Conservation (phyloP, 2,888 invertebrate species). For the Capitulum mitella region DNA sequence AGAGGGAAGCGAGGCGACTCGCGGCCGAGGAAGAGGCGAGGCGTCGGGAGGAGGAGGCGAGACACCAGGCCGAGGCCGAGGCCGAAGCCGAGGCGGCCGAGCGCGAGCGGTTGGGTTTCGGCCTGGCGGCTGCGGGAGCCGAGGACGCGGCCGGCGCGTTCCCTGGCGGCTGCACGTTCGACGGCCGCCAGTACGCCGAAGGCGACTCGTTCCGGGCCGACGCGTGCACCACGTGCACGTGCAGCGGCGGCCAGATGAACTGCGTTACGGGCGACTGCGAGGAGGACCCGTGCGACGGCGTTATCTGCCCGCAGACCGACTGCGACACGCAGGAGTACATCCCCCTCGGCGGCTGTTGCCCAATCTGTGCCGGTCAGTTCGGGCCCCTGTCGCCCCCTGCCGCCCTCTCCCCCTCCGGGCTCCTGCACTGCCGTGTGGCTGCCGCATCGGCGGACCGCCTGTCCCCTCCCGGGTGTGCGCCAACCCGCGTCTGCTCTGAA, state of each 20-base stretch:
- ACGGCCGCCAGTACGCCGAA: slow-evolving; percentile 56
- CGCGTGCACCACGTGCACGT: slow-evolving; percentile 64
- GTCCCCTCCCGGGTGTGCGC: no score
- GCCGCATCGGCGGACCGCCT: no score
- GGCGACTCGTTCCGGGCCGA: slow-evolving; percentile 62
- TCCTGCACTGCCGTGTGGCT: neutral
- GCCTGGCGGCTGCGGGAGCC: neutral
- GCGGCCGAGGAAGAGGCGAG: neutral
- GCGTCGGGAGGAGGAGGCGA: neutral
- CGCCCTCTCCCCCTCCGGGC: neutral
- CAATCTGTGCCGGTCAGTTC: slow-evolving; percentile 44
- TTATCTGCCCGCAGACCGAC: slow-evolving; percentile 46
- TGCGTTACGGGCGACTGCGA: slow-evolving; percentile 44
- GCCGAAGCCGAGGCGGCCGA: neutral
- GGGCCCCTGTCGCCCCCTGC: neutral
- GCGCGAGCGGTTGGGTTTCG: slow-evolving; percentile 17
- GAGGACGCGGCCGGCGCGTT: neutral
- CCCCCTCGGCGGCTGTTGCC: slow-evolving; percentile 47
- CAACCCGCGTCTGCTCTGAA: no score
- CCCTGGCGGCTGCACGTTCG: slow-evolving; percentile 48
- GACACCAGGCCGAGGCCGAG: neutral
- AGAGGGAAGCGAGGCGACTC: neutral
- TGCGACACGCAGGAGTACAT: slow-evolving; percentile 44
- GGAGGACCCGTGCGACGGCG: slow-evolving; percentile 46
- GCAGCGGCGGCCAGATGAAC: slow-evolving; percentile 56